phyloP scores from a whole-genome alignment of 2,888 invertebrate genomes.

The Yponomeuta cagnagella region DNA sequence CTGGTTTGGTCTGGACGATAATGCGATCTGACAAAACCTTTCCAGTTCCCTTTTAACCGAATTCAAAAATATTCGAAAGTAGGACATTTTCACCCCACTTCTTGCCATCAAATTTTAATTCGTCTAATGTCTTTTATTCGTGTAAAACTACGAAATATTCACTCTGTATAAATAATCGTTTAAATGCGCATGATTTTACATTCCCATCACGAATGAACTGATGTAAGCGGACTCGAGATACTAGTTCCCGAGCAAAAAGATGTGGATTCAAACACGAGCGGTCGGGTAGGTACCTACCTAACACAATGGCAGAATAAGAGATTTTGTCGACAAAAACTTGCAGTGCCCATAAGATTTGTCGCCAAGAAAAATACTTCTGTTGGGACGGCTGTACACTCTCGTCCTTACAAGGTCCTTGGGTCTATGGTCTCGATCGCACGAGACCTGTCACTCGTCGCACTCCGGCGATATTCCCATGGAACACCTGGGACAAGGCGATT shows the following conservation, averaged over 20 bases:
- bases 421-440: too few relatives aligned
- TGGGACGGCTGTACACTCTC: not conserved
- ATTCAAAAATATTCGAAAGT: too few relatives aligned
- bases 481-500: too few relatives aligned
- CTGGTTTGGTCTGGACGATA: too few relatives aligned
- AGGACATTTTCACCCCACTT: too few relatives aligned
- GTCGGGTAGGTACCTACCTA: slow-evolving; percentile 22
- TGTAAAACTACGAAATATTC: not conserved
- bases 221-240: slow-evolving; percentile 11
- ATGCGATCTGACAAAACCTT: too few relatives aligned
- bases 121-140: too few relatives aligned
- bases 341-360: not conserved
- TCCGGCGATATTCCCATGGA: too few relatives aligned
- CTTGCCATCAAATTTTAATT: not conserved
- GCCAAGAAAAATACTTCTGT: not conserved
- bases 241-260: slow-evolving; percentile 31
- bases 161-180: not conserved
- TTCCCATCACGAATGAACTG: slow-evolving; percentile 14
- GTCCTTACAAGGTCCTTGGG: too few relatives aligned
- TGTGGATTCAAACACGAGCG: slow-evolving; percentile 30
- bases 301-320: slow-evolving; percentile 33
- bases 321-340: slow-evolving; percentile 24
- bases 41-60: too few relatives aligned
- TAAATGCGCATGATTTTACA: not conserved
- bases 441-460: too few relatives aligned